Evolutionary conservation across 2,888 invertebrate genomes (phyloP), one percentile per base, ranked within the genome.

Genomic region (Phalangium opilio): DNA sequence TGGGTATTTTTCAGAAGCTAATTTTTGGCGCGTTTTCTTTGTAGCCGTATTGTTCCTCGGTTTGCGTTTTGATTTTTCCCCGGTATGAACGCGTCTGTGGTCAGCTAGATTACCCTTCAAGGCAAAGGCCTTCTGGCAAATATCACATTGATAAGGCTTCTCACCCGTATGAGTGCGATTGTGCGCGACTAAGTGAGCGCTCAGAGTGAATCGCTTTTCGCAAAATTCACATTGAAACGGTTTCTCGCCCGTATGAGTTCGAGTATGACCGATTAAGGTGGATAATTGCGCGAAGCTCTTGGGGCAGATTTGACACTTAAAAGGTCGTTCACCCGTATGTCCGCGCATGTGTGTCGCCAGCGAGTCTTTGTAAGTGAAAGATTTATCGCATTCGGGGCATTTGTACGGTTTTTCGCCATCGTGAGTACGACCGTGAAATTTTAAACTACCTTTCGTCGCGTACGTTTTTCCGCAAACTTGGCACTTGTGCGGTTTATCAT

Each of bases 131-230:
- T 38, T 38, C 12, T 18, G 15, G n/a, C 38, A 38, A 15, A 49
- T 10, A 2, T 41, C 33, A 41, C 49, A 49, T 2, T 40, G 10
- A 34, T 14, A 36, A 3, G 49, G 49, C 10, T 33, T 49, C 10
- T 49, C 45, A 12, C 18, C 38, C 12, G 39, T 42, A 20, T 49
- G 49, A 7, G 35, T 36, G 7, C 12, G 14, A 14, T 21, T 19
- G 36, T 48, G 48, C 2, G 4, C 32, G 8, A 11, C 27, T 15
- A 48, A 12, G 19, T 20, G 15, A 5, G 15, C 20, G 21, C 21
- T 41, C 2, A 19, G 14, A 1, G 15, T 27, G 27, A 84, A 86
- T 46, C 72, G 68, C 64, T 81, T 81, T 43, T 75, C 74, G 64
- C 84, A 85, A 59, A 78, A 43, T 38, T 47, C 43, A 43, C 47